Evolutionary conservation across 2,113 vertebrate species (phyloP), one percentile per base, ranked within the genome.

Genomic region (Prolemur simus): DNA sequence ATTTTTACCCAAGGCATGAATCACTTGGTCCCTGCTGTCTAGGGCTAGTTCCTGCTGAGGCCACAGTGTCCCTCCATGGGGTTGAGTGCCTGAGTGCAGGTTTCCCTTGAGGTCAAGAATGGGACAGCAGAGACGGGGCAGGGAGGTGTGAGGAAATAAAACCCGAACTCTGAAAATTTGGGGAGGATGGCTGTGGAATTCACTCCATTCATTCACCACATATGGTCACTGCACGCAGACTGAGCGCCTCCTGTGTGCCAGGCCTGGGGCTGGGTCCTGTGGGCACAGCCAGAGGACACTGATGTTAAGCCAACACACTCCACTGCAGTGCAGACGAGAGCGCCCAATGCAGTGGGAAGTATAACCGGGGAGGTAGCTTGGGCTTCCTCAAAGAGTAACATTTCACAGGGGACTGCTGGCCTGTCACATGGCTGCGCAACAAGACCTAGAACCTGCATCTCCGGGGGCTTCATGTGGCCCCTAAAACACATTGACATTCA

Each of bases 291-390:
- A 27, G 32, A 63, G 58, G n/a, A 69, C 25, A 64, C 1, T 2
- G 49, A 78, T 27, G 60, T 80, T 37, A n/a, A 18, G 49, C 32
- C 32, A 14, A 58, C 45, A 39, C 47, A 39, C 7, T 45, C 8
- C 47, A 39, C 21, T 18, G n/a, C 13, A 20, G 32, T 37, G 23
- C 37, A 73, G 60, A 15, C 68, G 23, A 8, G 39, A n/a, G 15
- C 29, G 21, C 27, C 5, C 32, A 47, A 45, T 5, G 13, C 42
- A 10, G 15, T 2, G 42, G 45, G 32, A 69, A 87, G 47, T 4
- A 34, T 52, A 73, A 32, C 1, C 2, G 0, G 5, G 27, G 18
- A 5, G 0, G 2, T 17, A 54, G 17, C 76, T 12, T 18, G 66
- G 37, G 58, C 23, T 83, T 82, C 58, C 86, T 66, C 73, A 49